Conservation (phyloP, 1,140 invertebrate genomes). For the Mizuhopecten yessoensis region DNA sequence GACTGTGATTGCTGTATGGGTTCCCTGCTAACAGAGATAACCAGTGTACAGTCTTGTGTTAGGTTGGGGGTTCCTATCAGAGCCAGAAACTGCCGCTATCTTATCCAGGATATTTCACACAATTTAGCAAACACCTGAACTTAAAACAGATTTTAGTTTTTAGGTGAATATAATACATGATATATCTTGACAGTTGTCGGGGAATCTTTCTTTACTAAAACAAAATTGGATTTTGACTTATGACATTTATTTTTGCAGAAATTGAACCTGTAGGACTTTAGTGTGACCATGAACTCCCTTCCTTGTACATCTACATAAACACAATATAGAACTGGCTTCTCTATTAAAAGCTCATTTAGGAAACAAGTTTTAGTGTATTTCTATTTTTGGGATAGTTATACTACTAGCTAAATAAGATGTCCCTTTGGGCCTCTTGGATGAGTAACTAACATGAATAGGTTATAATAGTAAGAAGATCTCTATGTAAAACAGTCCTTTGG, state of each 20-base stretch:
- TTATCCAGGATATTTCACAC: background rate
- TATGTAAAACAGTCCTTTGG: background rate
- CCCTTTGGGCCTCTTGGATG: background rate
- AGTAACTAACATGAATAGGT: background rate
- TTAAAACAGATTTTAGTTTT: background rate
- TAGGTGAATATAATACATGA: background rate
- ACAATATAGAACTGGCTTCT: too few species aligned
- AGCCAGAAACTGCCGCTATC: background rate
- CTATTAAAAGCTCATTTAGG: too few species aligned
- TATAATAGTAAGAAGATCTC: background rate
- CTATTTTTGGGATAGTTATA: too few species aligned
- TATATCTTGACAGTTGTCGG: background rate
- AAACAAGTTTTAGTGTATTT: too few species aligned
- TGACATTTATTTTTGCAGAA: background rate
- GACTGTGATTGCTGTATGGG: too few species aligned
- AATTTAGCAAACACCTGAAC: background rate
- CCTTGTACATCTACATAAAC: too few species aligned
- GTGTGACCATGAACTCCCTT: background rate
- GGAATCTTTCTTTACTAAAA: background rate
- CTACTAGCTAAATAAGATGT: background rate
- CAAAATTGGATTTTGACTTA: background rate
- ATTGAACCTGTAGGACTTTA: background rate
- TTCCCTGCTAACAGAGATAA: background rate
- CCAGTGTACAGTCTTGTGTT: background rate
- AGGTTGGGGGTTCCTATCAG: background rate